phyloP scores from a whole-genome alignment of 2,113 vertebrate genomes.

The Sceloporus tristichus region DNA sequence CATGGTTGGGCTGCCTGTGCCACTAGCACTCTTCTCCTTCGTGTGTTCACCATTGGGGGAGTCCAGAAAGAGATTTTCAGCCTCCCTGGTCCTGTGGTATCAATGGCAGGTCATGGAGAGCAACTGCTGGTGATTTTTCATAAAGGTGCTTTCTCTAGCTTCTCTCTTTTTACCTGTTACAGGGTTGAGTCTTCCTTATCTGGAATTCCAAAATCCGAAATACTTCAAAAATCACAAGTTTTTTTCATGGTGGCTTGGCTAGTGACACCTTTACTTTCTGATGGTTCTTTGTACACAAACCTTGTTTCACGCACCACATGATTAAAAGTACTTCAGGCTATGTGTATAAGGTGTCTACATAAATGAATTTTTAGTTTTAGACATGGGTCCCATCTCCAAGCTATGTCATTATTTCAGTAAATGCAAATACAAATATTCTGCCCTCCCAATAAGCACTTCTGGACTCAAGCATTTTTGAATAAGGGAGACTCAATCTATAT shows the following conservation, averaged over 20 bases:
- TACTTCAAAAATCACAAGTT: too few species aligned
- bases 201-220: too few species aligned
- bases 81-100: constrained; percentile 90
- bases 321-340: too few species aligned
- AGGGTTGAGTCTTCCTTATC: not conserved
- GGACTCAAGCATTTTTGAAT: too few species aligned
- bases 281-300: too few species aligned
- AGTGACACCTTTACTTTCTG: not conserved
- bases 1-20: constrained; percentile 93
- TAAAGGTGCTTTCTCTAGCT: constrained; percentile 80
- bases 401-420: too few species aligned
- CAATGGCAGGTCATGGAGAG: constrained; percentile 91
- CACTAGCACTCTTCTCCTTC: constrained; percentile 83
- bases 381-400: too few species aligned
- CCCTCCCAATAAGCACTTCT: not conserved
- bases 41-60: constrained; percentile 90
- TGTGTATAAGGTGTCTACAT: too few species aligned
- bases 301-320: too few species aligned
- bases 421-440: not conserved
- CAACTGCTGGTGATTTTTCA: constrained; percentile 91
- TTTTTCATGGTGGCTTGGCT: too few species aligned
- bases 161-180: not conserved
- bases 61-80: constrained; percentile 92
- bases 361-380: too few species aligned
- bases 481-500: too few species aligned